Evolutionary conservation across 1,140 invertebrate genomes (phyloP).

Genomic region (Tribolium madens): DNA sequence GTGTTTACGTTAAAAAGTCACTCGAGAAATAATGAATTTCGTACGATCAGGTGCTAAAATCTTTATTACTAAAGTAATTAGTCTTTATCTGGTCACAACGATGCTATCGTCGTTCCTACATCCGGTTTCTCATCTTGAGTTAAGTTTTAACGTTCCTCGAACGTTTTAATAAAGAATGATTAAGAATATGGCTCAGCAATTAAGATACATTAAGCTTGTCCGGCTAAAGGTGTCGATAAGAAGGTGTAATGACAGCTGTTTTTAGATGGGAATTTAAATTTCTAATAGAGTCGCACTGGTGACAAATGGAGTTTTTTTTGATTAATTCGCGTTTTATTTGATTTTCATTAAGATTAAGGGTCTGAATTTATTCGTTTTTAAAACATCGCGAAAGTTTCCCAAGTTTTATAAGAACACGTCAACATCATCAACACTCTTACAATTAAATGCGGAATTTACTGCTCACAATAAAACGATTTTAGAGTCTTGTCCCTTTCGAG

Average conservation of each 20-base stretch:
- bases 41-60: constrained; percentile 41
- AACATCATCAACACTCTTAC: constrained; percentile 15
- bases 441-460: constrained; percentile 7
- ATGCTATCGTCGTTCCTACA: constrained; percentile 10
- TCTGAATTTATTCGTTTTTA: constrained; percentile 14
- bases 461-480: constrained; percentile 20
- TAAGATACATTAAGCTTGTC: constrained; percentile 24
- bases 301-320: constrained; percentile 23
- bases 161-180: constrained; percentile 28
- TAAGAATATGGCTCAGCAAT: constrained; percentile 1
- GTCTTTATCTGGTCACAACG: constrained; percentile 18
- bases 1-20: constrained; percentile 13
- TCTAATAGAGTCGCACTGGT: constrained; percentile 11
- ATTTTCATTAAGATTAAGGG: constrained; percentile 25
- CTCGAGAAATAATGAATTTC: constrained; percentile 1
- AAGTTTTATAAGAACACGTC: constrained; percentile 23
- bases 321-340: constrained; percentile 26
- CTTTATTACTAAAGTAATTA: constrained; percentile 38
- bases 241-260: constrained; percentile 36
- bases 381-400: constrained; percentile 13
- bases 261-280: constrained; percentile 20
- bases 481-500: not conserved
- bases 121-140: constrained; percentile 24
- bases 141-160: constrained; percentile 12
- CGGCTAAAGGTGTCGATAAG: constrained; percentile 1